Percentiles rank a stretch among this genome's conserved stretches.
Conservation (phyloP, 2,888 invertebrate genomes). For the Folsomia manolachei region DNA sequence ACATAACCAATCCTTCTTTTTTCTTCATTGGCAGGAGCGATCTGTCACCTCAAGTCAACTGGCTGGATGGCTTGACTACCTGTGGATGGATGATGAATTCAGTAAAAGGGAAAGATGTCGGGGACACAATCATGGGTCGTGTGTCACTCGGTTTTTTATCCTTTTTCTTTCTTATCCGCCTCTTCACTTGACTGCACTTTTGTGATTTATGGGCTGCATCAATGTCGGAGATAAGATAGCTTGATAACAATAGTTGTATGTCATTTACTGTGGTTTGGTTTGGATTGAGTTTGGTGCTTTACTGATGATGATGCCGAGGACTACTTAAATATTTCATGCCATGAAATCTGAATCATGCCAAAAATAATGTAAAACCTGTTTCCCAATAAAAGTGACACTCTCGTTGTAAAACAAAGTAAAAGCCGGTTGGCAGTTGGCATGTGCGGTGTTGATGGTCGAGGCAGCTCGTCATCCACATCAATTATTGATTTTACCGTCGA, state of each 20-base stretch:
- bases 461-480: too few species aligned
- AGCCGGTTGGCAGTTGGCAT: too few species aligned
- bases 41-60: constrained; percentile 7
- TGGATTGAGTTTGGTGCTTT: too few species aligned
- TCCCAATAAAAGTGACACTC: background rate
- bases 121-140: background rate
- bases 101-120: background rate
- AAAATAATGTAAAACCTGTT: background rate
- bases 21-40: constrained; percentile 6
- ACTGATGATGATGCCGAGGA: too few species aligned
- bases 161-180: background rate
- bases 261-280: background rate
- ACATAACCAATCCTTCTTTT: constrained; percentile 3
- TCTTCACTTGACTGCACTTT: background rate
- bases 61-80: too few species aligned
- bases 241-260: background rate
- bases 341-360: too few species aligned
- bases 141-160: background rate
- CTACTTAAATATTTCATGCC: too few species aligned
- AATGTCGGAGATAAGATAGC: background rate
- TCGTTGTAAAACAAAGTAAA: too few species aligned
- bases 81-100: too few species aligned
- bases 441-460: too few species aligned
- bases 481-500: too few species aligned
- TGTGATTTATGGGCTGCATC: background rate